phyloP scores from a whole-genome alignment of 1,140 invertebrate genomes.

The Myzus persicae region DNA sequence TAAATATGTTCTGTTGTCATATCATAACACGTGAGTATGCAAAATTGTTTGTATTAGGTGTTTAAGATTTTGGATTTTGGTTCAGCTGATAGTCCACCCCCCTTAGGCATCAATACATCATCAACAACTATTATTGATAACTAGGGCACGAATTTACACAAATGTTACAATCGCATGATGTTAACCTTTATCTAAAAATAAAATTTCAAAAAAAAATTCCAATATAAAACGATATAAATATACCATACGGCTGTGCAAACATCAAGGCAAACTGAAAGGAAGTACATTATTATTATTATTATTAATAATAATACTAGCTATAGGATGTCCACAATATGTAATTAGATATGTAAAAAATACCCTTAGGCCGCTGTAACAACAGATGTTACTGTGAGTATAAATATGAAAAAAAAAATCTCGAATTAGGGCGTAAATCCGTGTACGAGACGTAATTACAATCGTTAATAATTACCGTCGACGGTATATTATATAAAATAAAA shows the following conservation, averaged over 20 bases:
- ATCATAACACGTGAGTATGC: too few relatives aligned
- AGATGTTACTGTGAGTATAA: slow-evolving; percentile 15
- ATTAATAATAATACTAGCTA: not conserved
- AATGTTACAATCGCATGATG: not conserved
- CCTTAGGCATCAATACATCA: too few relatives aligned
- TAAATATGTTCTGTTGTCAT: too few relatives aligned
- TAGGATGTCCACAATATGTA: not conserved
- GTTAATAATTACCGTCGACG: slow-evolving; percentile 17
- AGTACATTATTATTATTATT: not conserved
- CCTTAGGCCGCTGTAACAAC: slow-evolving; percentile 3
- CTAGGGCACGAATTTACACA: too few relatives aligned
- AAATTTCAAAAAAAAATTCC: not conserved
- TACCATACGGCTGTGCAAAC: not conserved
- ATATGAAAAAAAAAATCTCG: not conserved
- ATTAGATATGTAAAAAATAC: slow-evolving; percentile 5
- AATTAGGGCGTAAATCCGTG: slow-evolving; percentile 37
- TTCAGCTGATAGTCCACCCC: too few relatives aligned
- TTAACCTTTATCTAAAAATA: not conserved
- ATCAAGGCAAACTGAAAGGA: not conserved
- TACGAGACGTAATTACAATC: slow-evolving; percentile 1
- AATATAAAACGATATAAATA: not conserved
- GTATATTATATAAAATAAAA: not conserved
- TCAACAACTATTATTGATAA: too few relatives aligned
- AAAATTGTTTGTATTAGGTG: too few relatives aligned
- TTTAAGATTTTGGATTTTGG: too few relatives aligned